Evolutionary conservation across 2,113 vertebrate genomes (phyloP).

Genomic region (Pseudopipra pipra): DNA sequence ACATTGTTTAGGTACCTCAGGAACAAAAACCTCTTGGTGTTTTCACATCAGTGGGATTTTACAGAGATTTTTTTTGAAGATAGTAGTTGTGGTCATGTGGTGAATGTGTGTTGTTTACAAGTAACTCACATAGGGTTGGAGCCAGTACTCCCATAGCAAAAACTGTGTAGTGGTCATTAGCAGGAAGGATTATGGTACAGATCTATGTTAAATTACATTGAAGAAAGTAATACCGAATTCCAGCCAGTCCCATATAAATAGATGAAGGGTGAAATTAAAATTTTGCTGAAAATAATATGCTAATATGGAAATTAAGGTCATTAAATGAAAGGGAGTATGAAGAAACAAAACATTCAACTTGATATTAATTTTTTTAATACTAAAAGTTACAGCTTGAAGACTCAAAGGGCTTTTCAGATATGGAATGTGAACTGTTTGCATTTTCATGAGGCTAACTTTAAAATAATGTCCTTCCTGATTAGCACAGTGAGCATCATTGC

Average conservation of each 20-base stretch:
- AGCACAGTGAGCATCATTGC: conserved; percentile 57
- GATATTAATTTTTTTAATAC: conserved; percentile 17
- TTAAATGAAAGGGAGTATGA: conserved; percentile 27
- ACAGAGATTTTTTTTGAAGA: background rate
- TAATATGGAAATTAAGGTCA: conserved; percentile 20
- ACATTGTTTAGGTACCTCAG: background rate
- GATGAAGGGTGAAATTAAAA: conserved; percentile 14
- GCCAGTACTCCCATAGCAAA: background rate
- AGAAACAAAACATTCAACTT: conserved; percentile 39
- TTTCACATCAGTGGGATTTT: background rate
- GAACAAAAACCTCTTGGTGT: background rate
- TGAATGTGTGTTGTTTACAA: background rate
- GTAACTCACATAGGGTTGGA: background rate
- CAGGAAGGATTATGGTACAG: background rate
- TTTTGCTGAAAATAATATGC: conserved; percentile 17
- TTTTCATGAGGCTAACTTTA: conserved; percentile 58
- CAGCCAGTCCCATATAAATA: background rate
- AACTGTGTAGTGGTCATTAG: background rate
- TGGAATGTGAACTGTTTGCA: conserved; percentile 32
- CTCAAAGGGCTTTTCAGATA: conserved; percentile 19
- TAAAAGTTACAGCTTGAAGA: conserved; percentile 22
- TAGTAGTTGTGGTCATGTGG: no score
- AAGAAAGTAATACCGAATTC: background rate
- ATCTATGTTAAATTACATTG: background rate
- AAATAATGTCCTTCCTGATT: conserved; percentile 65